These are phyloP conservation scores for Alloplasta piceator DNA, from an alignment of 2,888 invertebrate species.

Conservation along the genomic window DNA sequence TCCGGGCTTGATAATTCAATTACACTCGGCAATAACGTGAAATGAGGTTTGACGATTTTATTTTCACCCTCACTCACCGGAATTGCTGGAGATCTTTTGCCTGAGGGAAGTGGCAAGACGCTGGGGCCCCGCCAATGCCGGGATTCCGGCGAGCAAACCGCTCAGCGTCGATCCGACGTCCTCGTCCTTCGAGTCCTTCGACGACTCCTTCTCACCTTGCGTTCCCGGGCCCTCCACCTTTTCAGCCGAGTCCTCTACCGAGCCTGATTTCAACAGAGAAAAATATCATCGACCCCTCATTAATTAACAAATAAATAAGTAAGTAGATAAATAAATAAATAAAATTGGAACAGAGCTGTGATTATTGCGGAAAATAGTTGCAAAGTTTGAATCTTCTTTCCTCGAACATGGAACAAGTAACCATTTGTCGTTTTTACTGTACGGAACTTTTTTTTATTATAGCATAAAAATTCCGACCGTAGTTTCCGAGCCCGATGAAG, in stretches of 20 bases:
- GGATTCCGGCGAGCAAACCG: slow-evolving; percentile 81
- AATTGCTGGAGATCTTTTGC: slow-evolving; percentile 81
- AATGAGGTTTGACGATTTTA: neutral
- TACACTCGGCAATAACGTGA: neutral
- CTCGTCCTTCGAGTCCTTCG: slow-evolving; percentile 80
- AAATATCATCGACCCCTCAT: neutral
- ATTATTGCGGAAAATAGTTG: neutral
- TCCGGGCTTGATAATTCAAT: neutral
- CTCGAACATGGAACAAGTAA: neutral
- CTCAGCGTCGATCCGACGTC: slow-evolving; percentile 80
- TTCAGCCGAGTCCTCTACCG: slow-evolving; percentile 81
- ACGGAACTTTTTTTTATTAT: neutral
- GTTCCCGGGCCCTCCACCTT: slow-evolving; percentile 83
- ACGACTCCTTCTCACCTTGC: slow-evolving; percentile 81
- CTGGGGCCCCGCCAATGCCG: slow-evolving; percentile 82
- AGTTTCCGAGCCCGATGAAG: slow-evolving; percentile 17
- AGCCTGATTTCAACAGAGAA: slow-evolving; percentile 70
- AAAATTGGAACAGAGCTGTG: neutral
- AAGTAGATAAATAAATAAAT: neutral
- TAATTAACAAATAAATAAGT: neutral
- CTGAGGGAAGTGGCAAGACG: slow-evolving; percentile 82
- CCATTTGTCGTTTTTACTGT: neutral
- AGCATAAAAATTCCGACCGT: neutral
- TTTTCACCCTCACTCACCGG: slow-evolving; percentile 77
- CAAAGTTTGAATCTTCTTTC: neutral